phyloP scores from a whole-genome alignment of 2,113 vertebrate species.

The Leucosticte australis region DNA sequence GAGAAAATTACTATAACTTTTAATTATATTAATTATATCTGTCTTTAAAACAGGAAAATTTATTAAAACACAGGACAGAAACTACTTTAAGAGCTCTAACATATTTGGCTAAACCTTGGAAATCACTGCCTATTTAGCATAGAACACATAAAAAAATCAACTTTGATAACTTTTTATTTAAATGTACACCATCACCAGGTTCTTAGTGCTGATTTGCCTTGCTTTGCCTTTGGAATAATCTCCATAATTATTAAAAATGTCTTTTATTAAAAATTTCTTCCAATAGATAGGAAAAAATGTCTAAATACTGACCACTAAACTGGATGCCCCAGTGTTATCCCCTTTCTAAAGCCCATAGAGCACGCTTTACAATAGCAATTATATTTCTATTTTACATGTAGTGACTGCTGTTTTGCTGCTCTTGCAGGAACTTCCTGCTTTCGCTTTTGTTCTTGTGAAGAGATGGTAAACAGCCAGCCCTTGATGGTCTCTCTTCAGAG shows the following conservation, averaged over 20 bases:
- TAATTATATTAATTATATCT: background rate
- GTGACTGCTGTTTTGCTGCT: background rate
- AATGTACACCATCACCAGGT: background rate
- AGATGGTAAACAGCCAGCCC: background rate
- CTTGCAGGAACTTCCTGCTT: background rate
- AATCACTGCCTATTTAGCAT: background rate
- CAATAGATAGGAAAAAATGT: background rate
- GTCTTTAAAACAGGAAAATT: conserved; percentile 25
- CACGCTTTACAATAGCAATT: background rate
- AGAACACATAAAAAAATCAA: conserved; percentile 2
- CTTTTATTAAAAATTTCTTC: background rate
- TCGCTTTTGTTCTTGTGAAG: background rate
- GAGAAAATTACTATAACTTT: conserved; percentile 3
- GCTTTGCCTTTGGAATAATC: background rate
- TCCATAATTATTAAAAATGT: background rate
- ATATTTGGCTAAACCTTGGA: conserved; percentile 48
- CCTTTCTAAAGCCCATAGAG: background rate
- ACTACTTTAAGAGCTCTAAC: background rate
- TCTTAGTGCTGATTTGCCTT: background rate
- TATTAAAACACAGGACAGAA: background rate
- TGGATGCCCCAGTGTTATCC: background rate
- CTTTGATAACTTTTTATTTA: background rate
- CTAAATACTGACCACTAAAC: background rate
- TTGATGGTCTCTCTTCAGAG: background rate
- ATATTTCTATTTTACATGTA: background rate